A percentile compares a stretch with the other conserved stretches of the same genome.
phyloP scores from a whole-genome alignment of 2,113 vertebrate genomes.

The Nibea coibor region DNA sequence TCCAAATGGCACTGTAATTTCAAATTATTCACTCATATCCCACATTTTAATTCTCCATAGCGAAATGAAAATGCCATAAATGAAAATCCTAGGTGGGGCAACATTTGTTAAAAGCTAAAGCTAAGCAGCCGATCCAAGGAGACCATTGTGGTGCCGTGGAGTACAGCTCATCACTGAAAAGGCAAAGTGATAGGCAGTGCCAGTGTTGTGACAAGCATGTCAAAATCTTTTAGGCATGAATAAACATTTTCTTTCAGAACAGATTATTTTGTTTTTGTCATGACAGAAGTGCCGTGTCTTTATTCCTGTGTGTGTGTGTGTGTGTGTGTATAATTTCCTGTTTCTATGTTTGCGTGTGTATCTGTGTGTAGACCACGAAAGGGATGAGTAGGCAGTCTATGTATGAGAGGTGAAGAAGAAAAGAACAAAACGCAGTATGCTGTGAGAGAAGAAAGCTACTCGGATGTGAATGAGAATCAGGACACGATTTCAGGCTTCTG shows the following conservation, averaged over 20 bases:
- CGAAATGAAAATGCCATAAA: too few relatives aligned
- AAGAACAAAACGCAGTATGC: slow-evolving; percentile 18
- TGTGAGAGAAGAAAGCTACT: not conserved
- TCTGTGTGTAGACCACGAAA: not conserved
- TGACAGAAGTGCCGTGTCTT: slow-evolving; percentile 26
- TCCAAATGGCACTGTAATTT: not conserved
- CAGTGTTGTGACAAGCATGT: slow-evolving; percentile 71
- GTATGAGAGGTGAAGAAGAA: slow-evolving; percentile 5
- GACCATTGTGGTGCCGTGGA: slow-evolving; percentile 29
- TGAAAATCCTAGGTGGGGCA: slow-evolving; percentile 2
- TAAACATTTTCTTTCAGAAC: slow-evolving; percentile 67
- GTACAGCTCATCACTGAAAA: slow-evolving; percentile 49
- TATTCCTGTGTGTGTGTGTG: not conserved
- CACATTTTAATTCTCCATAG: slow-evolving; percentile 30
- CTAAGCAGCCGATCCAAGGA: slow-evolving; percentile 15
- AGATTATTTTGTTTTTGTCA: slow-evolving; percentile 73
- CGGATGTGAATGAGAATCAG: slow-evolving; percentile 2
- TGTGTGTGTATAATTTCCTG: not conserved
- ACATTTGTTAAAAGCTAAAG: slow-evolving; percentile 46
- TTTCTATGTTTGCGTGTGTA: not conserved
- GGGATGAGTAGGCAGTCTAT: slow-evolving; percentile 22
- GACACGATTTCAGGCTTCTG: slow-evolving; percentile 1
- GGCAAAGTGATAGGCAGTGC: slow-evolving; percentile 59
- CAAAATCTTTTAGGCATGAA: slow-evolving; percentile 70
- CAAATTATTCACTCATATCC: slow-evolving; percentile 16